Evolutionary conservation across 64 coral and sea anemone species (phyloP).

Genomic region (Montipora efflorescens): DNA sequence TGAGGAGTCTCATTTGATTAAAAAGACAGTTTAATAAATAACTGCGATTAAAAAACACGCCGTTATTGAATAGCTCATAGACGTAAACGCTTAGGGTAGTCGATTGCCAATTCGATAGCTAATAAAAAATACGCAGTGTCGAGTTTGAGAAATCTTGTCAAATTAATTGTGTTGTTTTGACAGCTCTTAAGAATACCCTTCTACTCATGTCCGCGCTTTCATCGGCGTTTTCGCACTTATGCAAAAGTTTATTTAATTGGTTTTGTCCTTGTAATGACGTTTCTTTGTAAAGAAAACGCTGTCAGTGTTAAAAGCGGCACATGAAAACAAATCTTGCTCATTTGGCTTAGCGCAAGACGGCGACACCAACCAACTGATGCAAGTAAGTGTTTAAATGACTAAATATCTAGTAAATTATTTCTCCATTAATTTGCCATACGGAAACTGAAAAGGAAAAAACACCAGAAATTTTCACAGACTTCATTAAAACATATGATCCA

Average conservation of each 20-base stretch:
- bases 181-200: neutral
- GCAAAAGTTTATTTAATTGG: conserved; percentile 48
- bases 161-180: conserved; percentile 12
- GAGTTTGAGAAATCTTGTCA: neutral
- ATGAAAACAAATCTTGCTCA: conserved; percentile 50
- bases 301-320: conserved; percentile 4
- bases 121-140: neutral
- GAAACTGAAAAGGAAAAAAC: neutral
- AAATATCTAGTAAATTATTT: neutral
- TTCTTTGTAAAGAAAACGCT: conserved; percentile 5
- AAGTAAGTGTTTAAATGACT: neutral
- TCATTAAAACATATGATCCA: too few relatives aligned
- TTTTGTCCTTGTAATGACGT: conserved; percentile 8
- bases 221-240: neutral
- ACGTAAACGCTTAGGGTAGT: neutral
- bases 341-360: neutral
- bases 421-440: neutral
- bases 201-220: neutral
- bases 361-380: neutral
- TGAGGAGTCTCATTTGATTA: neutral
- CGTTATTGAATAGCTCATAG: neutral
- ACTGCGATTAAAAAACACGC: neutral
- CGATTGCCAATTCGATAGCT: neutral
- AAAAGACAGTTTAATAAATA: neutral
- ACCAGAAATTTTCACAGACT: too few relatives aligned